Conservation (phyloP, 2,888 invertebrate species). For the Charanyca ferruginea region DNA sequence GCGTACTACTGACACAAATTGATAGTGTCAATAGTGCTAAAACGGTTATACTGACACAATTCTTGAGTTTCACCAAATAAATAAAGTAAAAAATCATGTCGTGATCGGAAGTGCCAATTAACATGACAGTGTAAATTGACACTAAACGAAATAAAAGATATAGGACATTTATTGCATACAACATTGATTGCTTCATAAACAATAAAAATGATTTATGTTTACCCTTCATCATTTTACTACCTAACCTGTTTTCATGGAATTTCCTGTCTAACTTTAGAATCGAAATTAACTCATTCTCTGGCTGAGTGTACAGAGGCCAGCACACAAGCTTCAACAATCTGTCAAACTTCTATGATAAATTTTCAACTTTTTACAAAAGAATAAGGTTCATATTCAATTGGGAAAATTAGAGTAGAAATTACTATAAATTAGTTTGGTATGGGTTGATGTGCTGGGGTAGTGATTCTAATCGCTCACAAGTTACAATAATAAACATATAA, state of each 20-base stretch:
- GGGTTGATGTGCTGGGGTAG: too few species aligned
- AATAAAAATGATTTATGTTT: not conserved
- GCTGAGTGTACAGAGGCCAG: too few species aligned
- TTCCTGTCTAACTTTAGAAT: not conserved
- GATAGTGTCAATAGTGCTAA: slow-evolving; percentile 16
- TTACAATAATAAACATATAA: too few species aligned
- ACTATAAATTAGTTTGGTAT: too few species aligned
- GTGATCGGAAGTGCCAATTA: slow-evolving; percentile 25
- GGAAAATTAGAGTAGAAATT: too few species aligned
- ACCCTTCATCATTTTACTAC: not conserved
- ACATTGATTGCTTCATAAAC: not conserved
- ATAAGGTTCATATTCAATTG: too few species aligned
- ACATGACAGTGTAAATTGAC: slow-evolving; percentile 24
- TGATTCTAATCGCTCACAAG: too few species aligned
- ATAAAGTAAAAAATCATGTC: not conserved
- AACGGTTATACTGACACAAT: slow-evolving; percentile 39
- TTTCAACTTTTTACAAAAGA: too few species aligned
- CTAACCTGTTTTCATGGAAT: not conserved
- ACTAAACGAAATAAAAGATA: not conserved
- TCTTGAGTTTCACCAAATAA: slow-evolving; percentile 20
- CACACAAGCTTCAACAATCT: too few species aligned
- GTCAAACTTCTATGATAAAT: too few species aligned
- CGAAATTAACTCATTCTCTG: not conserved
- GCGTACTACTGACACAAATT: slow-evolving; percentile 21
- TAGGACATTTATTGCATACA: not conserved